Evolutionary conservation across 2,888 invertebrate genomes (phyloP).

Genomic region (Calliscelio sp.): DNA sequence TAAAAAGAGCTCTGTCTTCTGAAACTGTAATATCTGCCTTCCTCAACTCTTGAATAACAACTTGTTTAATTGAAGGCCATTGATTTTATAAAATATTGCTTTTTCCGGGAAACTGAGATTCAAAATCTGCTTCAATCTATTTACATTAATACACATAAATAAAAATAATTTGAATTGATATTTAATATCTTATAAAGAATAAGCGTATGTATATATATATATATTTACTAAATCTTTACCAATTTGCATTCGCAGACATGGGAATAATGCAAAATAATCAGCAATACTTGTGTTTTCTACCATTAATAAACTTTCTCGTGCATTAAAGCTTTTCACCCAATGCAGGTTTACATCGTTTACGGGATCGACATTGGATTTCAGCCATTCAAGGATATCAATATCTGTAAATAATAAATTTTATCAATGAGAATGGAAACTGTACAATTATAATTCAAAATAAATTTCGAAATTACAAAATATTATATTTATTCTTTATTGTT

Average conservation of each 20-base stretch:
- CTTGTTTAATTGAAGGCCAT: constrained; percentile 24
- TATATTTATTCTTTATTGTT: neutral
- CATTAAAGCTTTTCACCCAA: constrained; percentile 1
- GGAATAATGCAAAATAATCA: constrained; percentile 20
- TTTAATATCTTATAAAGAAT: no score
- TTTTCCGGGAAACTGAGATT: neutral
- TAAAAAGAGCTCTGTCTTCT: constrained; percentile 32
- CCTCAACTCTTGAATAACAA: neutral
- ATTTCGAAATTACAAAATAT: no score
- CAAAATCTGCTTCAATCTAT: constrained; percentile 19
- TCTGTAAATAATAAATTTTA: no score
- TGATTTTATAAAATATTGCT: no score
- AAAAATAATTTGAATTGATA: neutral
- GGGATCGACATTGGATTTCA: constrained; percentile 16
- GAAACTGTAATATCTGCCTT: constrained; percentile 1
- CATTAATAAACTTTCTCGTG: constrained; percentile 22
- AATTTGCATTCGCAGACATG: constrained; percentile 15
- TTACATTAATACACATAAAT: neutral
- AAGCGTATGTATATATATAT: no score
- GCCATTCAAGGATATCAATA: neutral
- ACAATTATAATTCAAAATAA: constrained; percentile 2
- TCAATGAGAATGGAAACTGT: no score
- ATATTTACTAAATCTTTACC: constrained; percentile 35
- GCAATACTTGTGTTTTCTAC: neutral
- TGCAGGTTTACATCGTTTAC: constrained; percentile 9